Percentiles rank a stretch among this genome's conserved stretches.
phyloP scores from a whole-genome alignment of 2,888 invertebrate species.

The Macaria notata region DNA sequence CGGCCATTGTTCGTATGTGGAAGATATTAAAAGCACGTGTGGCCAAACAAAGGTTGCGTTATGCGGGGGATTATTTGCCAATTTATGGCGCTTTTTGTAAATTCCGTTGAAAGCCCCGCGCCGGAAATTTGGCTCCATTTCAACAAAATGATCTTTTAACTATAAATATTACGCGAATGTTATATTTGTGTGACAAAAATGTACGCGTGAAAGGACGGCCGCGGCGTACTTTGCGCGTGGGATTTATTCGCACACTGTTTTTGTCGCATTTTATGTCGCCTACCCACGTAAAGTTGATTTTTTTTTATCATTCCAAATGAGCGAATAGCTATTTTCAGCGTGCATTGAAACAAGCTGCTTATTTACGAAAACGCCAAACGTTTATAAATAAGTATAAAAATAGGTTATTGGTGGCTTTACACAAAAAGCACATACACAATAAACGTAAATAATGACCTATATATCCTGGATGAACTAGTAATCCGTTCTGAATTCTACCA shows the following conservation, averaged over 20 bases:
- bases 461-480: too few relatives aligned
- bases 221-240: constrained; percentile 54
- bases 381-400: too few relatives aligned
- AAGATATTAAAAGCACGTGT: constrained; percentile 81
- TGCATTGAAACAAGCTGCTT: too few relatives aligned
- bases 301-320: too few relatives aligned
- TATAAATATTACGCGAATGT: constrained; percentile 70
- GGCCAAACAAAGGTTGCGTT: constrained; percentile 82
- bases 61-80: constrained; percentile 82
- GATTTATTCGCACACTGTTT: constrained; percentile 37
- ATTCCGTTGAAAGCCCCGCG: constrained; percentile 74
- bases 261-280: not conserved
- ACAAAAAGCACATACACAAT: too few relatives aligned
- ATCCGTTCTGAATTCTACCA: too few relatives aligned
- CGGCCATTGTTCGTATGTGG: constrained; percentile 67
- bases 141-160: constrained; percentile 78
- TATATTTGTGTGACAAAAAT: constrained; percentile 57
- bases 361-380: too few relatives aligned
- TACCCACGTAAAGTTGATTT: too few relatives aligned
- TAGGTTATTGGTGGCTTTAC: too few relatives aligned
- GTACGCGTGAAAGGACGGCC: constrained; percentile 52
- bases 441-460: too few relatives aligned
- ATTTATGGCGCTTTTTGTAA: constrained; percentile 81
- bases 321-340: too few relatives aligned
- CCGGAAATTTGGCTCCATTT: constrained; percentile 82